These are phyloP conservation scores for Oncorhynchus keta DNA, from an alignment of 2,113 vertebrate species.

Conservation along the genomic window DNA sequence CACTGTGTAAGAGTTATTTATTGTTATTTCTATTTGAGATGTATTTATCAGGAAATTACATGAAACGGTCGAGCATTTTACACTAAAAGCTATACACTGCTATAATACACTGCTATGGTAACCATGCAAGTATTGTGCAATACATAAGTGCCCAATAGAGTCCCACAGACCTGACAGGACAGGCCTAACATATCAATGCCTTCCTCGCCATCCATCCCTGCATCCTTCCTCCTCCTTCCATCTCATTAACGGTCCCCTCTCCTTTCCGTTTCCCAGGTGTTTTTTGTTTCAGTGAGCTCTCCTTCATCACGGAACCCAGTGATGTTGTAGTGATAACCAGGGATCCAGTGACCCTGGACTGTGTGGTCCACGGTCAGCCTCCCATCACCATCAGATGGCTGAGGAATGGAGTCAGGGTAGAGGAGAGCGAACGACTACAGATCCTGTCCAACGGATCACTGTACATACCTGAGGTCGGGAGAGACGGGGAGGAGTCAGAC, in stretches of 20 bases:
- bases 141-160: not conserved
- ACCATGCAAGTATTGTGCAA: too few species aligned
- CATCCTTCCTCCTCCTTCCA: not conserved
- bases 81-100: too few species aligned
- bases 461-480: slow-evolving; percentile 83
- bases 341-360: slow-evolving; percentile 83
- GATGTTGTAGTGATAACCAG: slow-evolving; percentile 80
- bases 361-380: slow-evolving; percentile 86
- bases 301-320: slow-evolving; percentile 89
- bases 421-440: slow-evolving; percentile 80
- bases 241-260: slow-evolving; percentile 2
- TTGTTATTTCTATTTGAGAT: too few species aligned
- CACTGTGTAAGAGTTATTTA: too few species aligned
- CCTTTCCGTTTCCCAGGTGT: slow-evolving; percentile 67
- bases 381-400: slow-evolving; percentile 89
- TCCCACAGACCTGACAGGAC: not conserved
- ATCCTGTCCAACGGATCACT: slow-evolving; percentile 87
- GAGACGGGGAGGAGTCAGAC: slow-evolving; percentile 80
- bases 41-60: too few species aligned
- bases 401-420: slow-evolving; percentile 83
- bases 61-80: too few species aligned
- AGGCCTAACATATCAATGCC: not conserved
- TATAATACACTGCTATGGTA: too few species aligned
- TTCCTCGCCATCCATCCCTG: not conserved
- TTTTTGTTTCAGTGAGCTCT: slow-evolving; percentile 87